Evolutionary conservation across 2,797 vertebrate genomes (phyloP).

Genomic region (Micromesistius poutassou): DNA sequence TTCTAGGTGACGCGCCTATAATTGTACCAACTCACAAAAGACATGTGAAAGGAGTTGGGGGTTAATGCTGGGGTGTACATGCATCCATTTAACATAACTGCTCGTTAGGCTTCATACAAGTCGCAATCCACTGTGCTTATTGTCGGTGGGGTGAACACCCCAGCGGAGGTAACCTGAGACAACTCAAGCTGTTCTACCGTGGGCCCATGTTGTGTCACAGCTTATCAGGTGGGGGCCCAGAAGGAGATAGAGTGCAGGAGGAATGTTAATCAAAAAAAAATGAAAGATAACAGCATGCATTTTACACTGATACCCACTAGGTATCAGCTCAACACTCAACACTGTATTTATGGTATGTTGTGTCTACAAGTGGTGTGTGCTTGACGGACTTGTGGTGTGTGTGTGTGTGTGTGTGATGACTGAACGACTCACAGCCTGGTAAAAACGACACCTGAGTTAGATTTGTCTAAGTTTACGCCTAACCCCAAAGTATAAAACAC

Average conservation of each 20-base stretch:
- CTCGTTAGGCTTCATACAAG: background rate
- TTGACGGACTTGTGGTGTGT: conserved; percentile 18
- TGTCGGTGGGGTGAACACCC: background rate
- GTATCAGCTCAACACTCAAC: conserved; percentile 18
- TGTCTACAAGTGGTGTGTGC: conserved; percentile 17
- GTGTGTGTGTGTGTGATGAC: conserved; percentile 7
- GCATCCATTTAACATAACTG: background rate
- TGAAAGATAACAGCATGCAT: conserved; percentile 48
- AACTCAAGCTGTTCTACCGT: background rate
- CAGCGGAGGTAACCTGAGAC: background rate
- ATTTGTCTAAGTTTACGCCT: background rate
- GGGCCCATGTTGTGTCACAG: background rate
- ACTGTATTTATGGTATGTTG: conserved; percentile 2
- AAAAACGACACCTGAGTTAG: background rate
- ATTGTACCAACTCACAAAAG: background rate
- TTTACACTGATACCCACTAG: conserved; percentile 5
- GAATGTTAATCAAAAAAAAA: conserved; percentile 48
- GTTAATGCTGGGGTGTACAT: background rate
- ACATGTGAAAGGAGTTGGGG: background rate
- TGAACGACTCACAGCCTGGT: background rate
- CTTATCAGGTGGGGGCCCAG: conserved; percentile 50
- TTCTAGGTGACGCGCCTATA: background rate
- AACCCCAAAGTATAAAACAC: conserved; percentile 1
- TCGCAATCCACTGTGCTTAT: background rate
- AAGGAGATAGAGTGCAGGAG: conserved; percentile 35